Conservation (phyloP, 2,888 invertebrate species). For the Xestia c-nigrum region DNA sequence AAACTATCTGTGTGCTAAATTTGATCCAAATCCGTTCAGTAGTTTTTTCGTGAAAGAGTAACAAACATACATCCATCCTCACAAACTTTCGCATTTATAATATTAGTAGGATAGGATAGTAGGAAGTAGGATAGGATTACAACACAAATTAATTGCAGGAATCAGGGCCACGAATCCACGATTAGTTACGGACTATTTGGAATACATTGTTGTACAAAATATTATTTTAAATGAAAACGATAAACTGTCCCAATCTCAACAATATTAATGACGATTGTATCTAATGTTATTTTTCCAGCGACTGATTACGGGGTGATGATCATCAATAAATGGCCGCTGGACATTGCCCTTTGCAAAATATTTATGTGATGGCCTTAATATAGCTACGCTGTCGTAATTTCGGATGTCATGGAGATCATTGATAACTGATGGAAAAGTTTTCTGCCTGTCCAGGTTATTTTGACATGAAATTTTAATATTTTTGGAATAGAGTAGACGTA, state of each 20-base stretch:
- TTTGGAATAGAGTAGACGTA: too few relatives aligned
- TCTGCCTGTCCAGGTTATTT: background rate
- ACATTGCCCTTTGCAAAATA: constrained; percentile 32
- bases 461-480: background rate
- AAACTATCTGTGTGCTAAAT: too few relatives aligned
- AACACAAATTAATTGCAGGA: background rate
- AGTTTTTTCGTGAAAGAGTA: too few relatives aligned
- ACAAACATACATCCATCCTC: too few relatives aligned
- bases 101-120: too few relatives aligned
- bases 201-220: background rate
- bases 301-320: constrained; percentile 14
- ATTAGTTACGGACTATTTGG: constrained; percentile 31
- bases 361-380: constrained; percentile 1
- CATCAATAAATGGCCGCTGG: constrained; percentile 5
- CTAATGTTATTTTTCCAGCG: constrained; percentile 10
- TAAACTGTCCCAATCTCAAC: background rate
- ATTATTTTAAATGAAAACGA: background rate
- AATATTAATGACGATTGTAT: constrained; percentile 13
- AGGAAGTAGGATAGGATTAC: too few relatives aligned
- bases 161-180: background rate
- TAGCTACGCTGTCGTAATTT: background rate
- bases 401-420: constrained; percentile 11
- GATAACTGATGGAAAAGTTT: constrained; percentile 19
- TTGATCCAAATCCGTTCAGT: too few relatives aligned
- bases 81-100: too few relatives aligned